phyloP scores from a whole-genome alignment of 2,888 invertebrate species.

The Aspidiotus rigidus region DNA sequence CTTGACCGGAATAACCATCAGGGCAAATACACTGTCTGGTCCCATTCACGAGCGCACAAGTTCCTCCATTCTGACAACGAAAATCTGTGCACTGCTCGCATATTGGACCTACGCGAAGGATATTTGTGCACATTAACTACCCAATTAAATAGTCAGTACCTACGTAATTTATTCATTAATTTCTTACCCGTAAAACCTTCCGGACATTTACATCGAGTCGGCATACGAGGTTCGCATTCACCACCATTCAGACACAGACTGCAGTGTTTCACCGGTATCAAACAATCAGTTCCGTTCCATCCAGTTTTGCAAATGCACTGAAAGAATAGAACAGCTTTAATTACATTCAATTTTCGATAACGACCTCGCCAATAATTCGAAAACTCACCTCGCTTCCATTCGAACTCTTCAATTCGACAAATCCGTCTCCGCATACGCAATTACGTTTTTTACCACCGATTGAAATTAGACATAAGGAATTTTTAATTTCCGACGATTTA shows the following conservation, averaged over 20 bases:
- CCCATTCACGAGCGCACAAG: constrained; percentile 44
- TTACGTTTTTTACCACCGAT: constrained; percentile 14
- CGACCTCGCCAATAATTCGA: neutral
- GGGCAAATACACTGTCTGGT: constrained; percentile 50
- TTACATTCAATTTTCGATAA: neutral
- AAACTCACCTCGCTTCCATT: constrained; percentile 6
- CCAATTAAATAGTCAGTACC: neutral
- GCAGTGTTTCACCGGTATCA: constrained; percentile 52
- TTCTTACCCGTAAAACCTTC: constrained; percentile 47
- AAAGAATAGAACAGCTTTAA: constrained; percentile 38
- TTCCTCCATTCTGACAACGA: constrained; percentile 54
- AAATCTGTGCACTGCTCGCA: constrained; percentile 53
- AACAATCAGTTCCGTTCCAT: constrained; percentile 58
- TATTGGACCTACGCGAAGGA: constrained; percentile 37
- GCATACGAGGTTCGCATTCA: constrained; percentile 43
- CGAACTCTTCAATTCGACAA: constrained; percentile 14
- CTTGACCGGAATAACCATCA: constrained; percentile 48
- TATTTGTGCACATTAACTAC: neutral
- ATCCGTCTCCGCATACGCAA: constrained; percentile 27
- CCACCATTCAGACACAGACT: constrained; percentile 50
- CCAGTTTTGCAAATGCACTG: constrained; percentile 54
- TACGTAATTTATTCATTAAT: neutral
- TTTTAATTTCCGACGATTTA: constrained; percentile 1
- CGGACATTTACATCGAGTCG: constrained; percentile 48
- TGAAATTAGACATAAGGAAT: constrained; percentile 22